Percentiles rank a stretch among this genome's conserved stretches.
Evolutionary conservation across 2,797 vertebrate species (phyloP).

Genomic region (Acrocephalus scirpaceus): DNA sequence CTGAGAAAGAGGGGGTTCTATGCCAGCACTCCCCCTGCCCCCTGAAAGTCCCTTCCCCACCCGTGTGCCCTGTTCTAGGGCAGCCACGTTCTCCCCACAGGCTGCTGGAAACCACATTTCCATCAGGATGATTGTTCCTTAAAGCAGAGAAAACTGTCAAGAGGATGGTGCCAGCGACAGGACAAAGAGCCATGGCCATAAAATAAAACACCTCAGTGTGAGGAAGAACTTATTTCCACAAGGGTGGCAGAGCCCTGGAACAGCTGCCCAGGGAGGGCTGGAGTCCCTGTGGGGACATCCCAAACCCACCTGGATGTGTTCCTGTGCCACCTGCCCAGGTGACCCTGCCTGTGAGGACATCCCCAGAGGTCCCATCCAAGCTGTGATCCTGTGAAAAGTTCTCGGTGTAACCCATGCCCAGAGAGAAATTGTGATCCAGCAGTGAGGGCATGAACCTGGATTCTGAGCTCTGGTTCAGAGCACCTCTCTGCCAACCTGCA

Average conservation of each 20-base stretch:
- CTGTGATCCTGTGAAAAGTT: neutral
- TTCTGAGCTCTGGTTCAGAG: fast-evolving
- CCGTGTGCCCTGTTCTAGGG: fast-evolving
- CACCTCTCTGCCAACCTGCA: neutral
- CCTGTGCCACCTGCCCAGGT: neutral
- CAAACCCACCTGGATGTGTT: neutral
- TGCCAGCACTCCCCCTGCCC: neutral
- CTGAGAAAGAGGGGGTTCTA: neutral
- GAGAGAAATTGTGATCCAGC: neutral
- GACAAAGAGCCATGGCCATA: neutral
- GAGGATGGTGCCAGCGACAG: neutral
- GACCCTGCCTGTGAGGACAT: no score
- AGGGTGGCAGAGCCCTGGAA: neutral
- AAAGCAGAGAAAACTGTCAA: neutral
- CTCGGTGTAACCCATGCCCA: neutral
- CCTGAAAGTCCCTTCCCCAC: neutral
- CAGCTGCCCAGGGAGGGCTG: neutral
- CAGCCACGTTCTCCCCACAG: neutral
- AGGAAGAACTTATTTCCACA: neutral
- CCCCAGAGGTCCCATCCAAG: neutral
- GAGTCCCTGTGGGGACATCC: neutral
- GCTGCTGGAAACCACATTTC: neutral
- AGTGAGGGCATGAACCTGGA: neutral
- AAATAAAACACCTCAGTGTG: neutral
- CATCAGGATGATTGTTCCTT: fast-evolving